phyloP scores from a whole-genome alignment of 2,113 vertebrate species.

The Lepus europaeus region DNA sequence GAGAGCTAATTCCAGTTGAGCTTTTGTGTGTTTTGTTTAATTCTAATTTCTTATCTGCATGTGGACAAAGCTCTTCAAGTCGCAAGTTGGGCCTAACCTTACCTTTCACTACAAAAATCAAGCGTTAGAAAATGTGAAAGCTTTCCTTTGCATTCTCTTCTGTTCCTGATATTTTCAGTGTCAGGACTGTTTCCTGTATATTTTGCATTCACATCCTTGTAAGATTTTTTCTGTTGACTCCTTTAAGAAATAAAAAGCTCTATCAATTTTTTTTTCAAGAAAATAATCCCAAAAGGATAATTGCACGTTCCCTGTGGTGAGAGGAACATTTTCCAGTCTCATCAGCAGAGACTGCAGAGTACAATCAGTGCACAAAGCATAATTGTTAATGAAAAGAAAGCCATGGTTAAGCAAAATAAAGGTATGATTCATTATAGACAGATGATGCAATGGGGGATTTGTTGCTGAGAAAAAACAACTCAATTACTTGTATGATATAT shows the following conservation, averaged over 20 bases:
- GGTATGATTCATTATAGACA: not conserved
- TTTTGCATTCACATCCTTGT: not conserved
- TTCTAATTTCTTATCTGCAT: slow-evolving; percentile 50
- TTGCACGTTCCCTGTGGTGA: not conserved
- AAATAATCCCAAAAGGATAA: slow-evolving; percentile 6
- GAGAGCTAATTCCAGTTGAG: slow-evolving; percentile 24
- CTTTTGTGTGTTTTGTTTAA: slow-evolving; percentile 35
- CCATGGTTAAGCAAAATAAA: not conserved
- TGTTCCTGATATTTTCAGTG: not conserved
- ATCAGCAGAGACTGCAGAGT: not conserved
- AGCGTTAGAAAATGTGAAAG: not conserved
- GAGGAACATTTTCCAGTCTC: slow-evolving; percentile 23
- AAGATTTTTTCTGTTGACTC: not conserved
- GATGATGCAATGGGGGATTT: not conserved
- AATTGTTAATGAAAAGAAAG: slow-evolving; percentile 6
- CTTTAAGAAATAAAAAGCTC: not conserved
- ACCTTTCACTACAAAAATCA: not conserved
- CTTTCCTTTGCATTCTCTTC: not conserved
- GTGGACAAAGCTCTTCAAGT: not conserved
- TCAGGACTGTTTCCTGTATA: not conserved
- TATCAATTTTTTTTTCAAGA: not conserved
- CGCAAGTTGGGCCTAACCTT: not conserved
- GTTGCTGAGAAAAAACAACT: slow-evolving; percentile 7
- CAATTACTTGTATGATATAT: slow-evolving; percentile 21
- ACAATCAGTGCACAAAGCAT: not conserved